Base-by-base conservation (phyloP, 2,113 vertebrate species). In the Trematomus loennbergii region DNA sequence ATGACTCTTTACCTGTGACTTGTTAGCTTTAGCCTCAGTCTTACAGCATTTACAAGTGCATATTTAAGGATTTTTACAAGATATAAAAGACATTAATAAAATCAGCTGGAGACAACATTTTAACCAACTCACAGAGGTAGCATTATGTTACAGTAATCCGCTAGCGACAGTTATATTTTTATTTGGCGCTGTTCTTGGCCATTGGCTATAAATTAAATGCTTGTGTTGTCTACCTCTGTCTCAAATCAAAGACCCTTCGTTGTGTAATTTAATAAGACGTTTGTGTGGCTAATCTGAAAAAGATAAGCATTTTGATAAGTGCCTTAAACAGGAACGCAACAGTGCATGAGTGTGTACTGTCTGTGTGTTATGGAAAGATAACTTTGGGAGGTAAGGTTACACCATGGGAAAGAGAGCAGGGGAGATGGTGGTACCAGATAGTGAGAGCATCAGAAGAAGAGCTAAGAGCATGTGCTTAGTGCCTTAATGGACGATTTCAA, bases 391-490 rank as follows among this genome's bases (percentile, higher is more conserved):
- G 88, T 87, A 87, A 89, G 82, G 76, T 85, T 90, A 91, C 77
- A 84, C 87, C 88, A 85, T 92, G 91, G 88, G 89, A 94, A 92
- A 88, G 9, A 25, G 49, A 78, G 52, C 43, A 69, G 62, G 15
- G 57, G 85, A 90, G 93, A 92, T 90, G 68, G 61, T 79, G 80
- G 89, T 89, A 79, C 85, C 87, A 91, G 91, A 93, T 91, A 91
- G 80, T 54, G 80, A 78, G 65, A 46, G 81, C 69, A 89, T 91
- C 86, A 85, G 84, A 84, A 61, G 70, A 81, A 11, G 59, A 85
- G 57, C 82, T 79, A 85, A 93, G 83, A 92, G 91, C 79, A 60
- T 82, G 84, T 88, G 84, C 89, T 93, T 87, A 92, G 89, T 87
- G 83, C 46, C 49, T 86, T 94, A 92, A 93, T 91, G 89, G 89